Evolutionary conservation across 2,888 invertebrate genomes (phyloP), one percentile per base, ranked within the genome.

Genomic region (Dryococelus australis): DNA sequence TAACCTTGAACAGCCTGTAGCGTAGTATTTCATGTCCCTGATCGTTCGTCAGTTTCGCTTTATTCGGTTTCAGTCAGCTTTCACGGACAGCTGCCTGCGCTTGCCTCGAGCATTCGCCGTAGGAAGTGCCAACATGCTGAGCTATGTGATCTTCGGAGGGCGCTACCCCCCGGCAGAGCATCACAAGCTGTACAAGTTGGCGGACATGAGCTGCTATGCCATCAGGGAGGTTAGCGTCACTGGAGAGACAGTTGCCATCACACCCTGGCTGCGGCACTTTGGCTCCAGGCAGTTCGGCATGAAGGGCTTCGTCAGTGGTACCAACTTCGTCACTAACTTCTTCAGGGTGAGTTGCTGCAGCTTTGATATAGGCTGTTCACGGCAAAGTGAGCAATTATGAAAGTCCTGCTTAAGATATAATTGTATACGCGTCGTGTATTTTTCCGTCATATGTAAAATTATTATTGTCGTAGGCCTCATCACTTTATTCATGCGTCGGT

Each of bases 161-260:
- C 83, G 83, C 83, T 83, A 24, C 83, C 83, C 83, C 5, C 83
- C 83, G 0, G 83, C 28, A n/a, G 83, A 28, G 35, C 83, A 83
- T 35, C 28, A 83, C 35, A 83, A 35, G 83, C 35, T 83, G 35
- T 43, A 43, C 13, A 28, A 83, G 24, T 13, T 83, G 43, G 35
- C 83, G 3, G 83, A 83, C 4, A 43, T 43, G 27, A 9, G 20
- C 10, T 83, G 28, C 35, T n/a, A 35, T 35, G 28, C 43, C 43
- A n/a, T 83, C 0, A 83, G 26, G 24, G 35, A 83, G 13, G 35
- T 83, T 13, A 35, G 28, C 35, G 35, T 43, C 6, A 28, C 83
- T 8, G 83, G 35, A 13, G 35, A 27, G 4, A 20, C 83, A 4
- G 16, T 83, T 12, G 35, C 43, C 28, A 8, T 83, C 35, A 83